Base-by-base conservation (phyloP, 1,140 invertebrate genomes). In the Zaprionus nigranus region DNA sequence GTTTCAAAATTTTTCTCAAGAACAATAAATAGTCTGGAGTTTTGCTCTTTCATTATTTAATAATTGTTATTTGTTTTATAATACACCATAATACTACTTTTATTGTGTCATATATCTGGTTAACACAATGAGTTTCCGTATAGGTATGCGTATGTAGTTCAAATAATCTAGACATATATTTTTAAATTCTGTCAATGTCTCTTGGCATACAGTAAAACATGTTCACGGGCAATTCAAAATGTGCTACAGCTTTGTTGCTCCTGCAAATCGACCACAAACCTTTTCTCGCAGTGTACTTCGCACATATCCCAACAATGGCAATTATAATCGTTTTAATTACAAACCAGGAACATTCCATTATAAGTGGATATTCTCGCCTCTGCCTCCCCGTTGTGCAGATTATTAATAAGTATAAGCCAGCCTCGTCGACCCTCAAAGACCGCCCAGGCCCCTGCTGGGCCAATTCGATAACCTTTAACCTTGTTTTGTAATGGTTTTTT, bases 311-410 rank as follows among this genome's bases (percentile, higher is more conserved):
- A 51, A 57, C 65, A 54, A 73, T 58, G n/a, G 54, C 79, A 87
- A 87, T 86, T 82, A 86, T 80, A 87, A 80, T 87, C 71, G 73
- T 66, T 79, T 71, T 70, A 82, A 77, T 81, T 81, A 78, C 75
- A 72, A 65, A 72, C 36, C 70, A 70, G 58, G 54, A 46, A 65
- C 70, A 69, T 74, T 80, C 76, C 66, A 79, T 79, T 46, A 73
- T 79, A 70, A 75, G 70, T 81, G 75, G 57, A 79, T 79, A 73
- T 80, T 72, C 78, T 28, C 63, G 38, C 17, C 30, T 64, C 20
- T 43, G 46, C 40, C 57, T 22, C 36, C 38, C 38, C 28, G 53
- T 38, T 56, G 56, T 13, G 60, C 46, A 71, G 70, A 59, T 72
- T 73, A 75, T 74, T 76, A 69, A 64, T 85, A 79, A 30, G 28